Percentiles rank a stretch among this genome's conserved stretches.
Evolutionary conservation across 2,113 vertebrate genomes (phyloP).

Genomic region (Gallinago paraguaiae): DNA sequence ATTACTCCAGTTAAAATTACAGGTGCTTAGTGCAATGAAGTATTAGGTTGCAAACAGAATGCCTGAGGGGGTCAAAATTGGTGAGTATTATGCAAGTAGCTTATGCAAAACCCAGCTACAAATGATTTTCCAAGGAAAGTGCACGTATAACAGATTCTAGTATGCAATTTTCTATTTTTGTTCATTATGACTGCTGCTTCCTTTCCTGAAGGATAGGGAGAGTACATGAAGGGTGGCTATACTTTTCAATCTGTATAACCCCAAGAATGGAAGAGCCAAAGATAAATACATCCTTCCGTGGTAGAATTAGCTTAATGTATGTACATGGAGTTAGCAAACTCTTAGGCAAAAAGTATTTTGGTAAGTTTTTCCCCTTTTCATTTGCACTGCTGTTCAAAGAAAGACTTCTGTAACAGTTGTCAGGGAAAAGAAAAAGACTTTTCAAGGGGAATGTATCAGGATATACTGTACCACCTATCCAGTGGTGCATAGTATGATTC

Average conservation of each 20-base stretch:
- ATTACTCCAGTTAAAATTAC: neutral
- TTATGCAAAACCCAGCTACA: neutral
- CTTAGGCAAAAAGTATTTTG: neutral
- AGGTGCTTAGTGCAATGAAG: neutral
- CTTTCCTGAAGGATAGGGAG: neutral
- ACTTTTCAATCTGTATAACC: neutral
- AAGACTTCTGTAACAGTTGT: neutral
- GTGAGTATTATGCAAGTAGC: neutral
- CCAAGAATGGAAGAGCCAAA: neutral
- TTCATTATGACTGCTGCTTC: neutral
- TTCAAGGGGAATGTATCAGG: neutral
- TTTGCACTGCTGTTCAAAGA: neutral
- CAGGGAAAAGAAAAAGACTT: neutral
- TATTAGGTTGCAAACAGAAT: neutral
- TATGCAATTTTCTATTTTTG: neutral
- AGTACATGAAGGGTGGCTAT: neutral
- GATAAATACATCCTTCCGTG: neutral
- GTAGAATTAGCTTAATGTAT: neutral
- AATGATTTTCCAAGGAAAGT: neutral
- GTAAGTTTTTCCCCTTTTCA: neutral
- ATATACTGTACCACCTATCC: neutral
- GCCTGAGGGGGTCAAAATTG: neutral
- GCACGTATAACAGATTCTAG: neutral
- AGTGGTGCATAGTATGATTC: neutral
- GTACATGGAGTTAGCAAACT: neutral